phyloP scores from a whole-genome alignment of 2,113 vertebrate species.

The Petrocephalus microphthalmus region DNA sequence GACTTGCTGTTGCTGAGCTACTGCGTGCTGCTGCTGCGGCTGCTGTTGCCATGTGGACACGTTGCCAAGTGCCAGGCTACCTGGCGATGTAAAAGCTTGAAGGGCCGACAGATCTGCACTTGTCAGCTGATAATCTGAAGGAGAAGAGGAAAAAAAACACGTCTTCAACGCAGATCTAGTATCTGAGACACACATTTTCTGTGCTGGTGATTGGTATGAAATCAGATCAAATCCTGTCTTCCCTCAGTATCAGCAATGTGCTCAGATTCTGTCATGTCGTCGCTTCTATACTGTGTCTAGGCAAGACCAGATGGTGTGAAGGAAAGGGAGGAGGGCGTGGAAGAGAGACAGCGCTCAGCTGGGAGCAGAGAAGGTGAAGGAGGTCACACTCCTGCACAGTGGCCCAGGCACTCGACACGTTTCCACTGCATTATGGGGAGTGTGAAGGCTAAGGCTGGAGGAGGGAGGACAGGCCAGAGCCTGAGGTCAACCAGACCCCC shows the following conservation, averaged over 20 bases:
- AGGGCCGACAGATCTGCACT: slow-evolving; percentile 86
- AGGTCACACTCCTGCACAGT: background rate
- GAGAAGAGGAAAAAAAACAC: background rate
- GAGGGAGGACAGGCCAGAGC: background rate
- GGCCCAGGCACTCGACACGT: background rate
- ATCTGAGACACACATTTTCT: slow-evolving; percentile 8
- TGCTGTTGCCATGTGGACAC: slow-evolving; percentile 91
- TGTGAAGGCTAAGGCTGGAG: background rate
- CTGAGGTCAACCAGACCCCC: background rate
- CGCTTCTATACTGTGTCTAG: background rate
- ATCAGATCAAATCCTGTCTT: background rate
- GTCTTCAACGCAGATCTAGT: background rate
- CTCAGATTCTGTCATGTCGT: background rate
- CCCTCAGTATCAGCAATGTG: background rate
- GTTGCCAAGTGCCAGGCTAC: slow-evolving; percentile 77
- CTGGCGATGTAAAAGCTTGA: slow-evolving; percentile 81
- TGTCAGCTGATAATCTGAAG: slow-evolving; percentile 87
- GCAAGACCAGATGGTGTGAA: background rate
- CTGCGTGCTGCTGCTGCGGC: slow-evolving; percentile 56
- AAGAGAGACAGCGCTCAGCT: background rate
- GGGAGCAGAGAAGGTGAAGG: background rate
- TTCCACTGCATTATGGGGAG: background rate
- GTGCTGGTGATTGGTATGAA: background rate
- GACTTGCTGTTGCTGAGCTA: slow-evolving; percentile 65
- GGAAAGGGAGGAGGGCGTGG: background rate